Conservation (phyloP, 37 sponge, comb jelly and placozoan species). For the Axinella damicornis region DNA sequence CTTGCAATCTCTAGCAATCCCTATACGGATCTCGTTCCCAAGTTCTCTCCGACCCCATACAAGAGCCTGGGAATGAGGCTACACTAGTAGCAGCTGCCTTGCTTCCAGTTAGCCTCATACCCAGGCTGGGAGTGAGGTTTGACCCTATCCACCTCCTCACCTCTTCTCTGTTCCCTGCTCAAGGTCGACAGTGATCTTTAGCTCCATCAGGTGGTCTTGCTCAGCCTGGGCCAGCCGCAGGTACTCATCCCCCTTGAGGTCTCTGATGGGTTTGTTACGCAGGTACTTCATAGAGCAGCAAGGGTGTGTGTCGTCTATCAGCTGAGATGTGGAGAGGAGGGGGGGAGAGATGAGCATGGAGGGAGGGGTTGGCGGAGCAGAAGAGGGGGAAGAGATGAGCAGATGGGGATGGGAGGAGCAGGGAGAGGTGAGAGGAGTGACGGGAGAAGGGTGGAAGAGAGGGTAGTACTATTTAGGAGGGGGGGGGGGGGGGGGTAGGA, state of each 20-base stretch:
- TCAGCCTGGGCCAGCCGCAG: constrained; percentile 87
- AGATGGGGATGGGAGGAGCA: not conserved
- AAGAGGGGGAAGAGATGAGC: not conserved
- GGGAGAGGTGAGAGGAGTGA: not conserved
- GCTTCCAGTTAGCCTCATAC: no score
- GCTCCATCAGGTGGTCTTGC: constrained; percentile 77
- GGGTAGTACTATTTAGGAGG: not conserved
- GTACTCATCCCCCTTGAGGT: constrained; percentile 91
- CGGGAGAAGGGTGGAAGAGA: not conserved
- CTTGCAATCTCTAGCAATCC: no score
- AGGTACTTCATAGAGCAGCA: constrained; percentile 86
- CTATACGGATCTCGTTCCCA: no score
- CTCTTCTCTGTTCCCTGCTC: constrained; percentile 45
- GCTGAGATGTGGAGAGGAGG: constrained; percentile 22
- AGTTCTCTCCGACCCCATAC: no score
- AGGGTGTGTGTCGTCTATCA: constrained; percentile 87
- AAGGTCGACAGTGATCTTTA: constrained; percentile 72
- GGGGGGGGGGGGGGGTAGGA: not conserved
- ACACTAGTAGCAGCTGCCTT: no score
- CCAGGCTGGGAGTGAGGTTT: not conserved
- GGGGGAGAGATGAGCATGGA: no score
- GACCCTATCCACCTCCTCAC: constrained; percentile 4
- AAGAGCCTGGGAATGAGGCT: no score
- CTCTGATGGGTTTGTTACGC: constrained; percentile 89
- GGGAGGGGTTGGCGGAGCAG: no score